Evolutionary conservation across 2,797 vertebrate species (phyloP).

Genomic region (Malurus splendens): DNA sequence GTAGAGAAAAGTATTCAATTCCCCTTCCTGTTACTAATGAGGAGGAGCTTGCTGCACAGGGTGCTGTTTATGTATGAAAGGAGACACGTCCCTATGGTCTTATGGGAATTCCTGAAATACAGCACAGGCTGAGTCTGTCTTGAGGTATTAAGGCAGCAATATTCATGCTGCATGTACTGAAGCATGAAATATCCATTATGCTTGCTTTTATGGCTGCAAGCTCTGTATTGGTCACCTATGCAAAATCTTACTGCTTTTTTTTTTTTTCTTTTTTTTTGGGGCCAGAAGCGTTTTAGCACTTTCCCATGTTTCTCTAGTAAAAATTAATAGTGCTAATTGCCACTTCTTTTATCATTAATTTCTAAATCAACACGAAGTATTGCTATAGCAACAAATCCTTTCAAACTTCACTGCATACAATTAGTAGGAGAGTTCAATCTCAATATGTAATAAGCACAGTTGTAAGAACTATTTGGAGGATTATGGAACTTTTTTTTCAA

Average conservation of each 20-base stretch:
- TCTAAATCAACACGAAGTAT: slow-evolving; percentile 20
- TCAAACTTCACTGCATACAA: not conserved
- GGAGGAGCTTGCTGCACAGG: not conserved
- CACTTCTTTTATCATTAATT: slow-evolving; percentile 31
- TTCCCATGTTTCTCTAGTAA: not conserved
- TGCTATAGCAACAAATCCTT: slow-evolving; percentile 51
- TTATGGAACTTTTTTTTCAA: not conserved
- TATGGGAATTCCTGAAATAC: not conserved
- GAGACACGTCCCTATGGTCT: not conserved
- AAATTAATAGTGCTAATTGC: slow-evolving; percentile 40
- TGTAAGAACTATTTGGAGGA: not conserved
- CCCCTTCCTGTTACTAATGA: not conserved
- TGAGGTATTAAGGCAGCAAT: not conserved
- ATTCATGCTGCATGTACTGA: not conserved
- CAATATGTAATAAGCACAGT: not conserved
- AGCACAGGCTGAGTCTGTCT: not conserved
- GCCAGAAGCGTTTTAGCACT: not conserved
- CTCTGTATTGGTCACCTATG: not conserved
- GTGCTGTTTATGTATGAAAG: not conserved
- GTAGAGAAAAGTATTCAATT: not conserved
- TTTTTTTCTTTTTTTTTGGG: not conserved
- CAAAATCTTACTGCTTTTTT: not conserved
- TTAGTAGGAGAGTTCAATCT: slow-evolving; percentile 20
- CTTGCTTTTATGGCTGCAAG: not conserved
- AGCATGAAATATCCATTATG: not conserved